Evolutionary conservation across 2,113 vertebrate genomes (phyloP).

Genomic region (Archilochus colubris): DNA sequence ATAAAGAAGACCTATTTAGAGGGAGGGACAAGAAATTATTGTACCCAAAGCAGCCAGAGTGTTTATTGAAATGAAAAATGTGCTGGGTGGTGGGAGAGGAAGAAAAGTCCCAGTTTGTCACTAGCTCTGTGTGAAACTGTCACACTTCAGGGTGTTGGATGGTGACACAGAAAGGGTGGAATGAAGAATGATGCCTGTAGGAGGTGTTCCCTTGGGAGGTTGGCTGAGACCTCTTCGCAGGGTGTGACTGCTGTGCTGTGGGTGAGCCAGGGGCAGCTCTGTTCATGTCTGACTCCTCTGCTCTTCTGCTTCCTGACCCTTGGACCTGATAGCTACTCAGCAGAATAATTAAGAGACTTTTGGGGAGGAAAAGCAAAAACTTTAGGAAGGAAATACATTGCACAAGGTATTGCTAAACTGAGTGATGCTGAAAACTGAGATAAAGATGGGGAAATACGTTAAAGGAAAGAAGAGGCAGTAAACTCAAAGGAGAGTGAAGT

Average conservation of each 20-base stretch:
- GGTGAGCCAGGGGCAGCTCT: fast-evolving
- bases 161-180: not conserved
- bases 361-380: not conserved
- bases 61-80: not conserved
- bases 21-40: not conserved
- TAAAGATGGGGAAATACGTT: not conserved
- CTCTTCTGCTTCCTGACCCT: not conserved
- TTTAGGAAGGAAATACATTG: not conserved
- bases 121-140: not conserved
- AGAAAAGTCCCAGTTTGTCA: not conserved
- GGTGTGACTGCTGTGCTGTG: not conserved
- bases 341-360: not conserved
- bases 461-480: not conserved
- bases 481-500: not conserved
- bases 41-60: not conserved
- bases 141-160: not conserved
- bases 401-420: not conserved
- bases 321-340: not conserved
- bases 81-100: not conserved
- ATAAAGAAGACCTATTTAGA: not conserved
- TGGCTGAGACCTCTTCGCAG: not conserved
- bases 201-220: not conserved
- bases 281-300: not conserved
- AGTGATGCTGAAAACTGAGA: not conserved
- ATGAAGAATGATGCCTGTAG: not conserved